These are phyloP conservation scores for Syrrhaptes paradoxus DNA, from an alignment of 2,113 vertebrate species.

Conservation along the genomic window DNA sequence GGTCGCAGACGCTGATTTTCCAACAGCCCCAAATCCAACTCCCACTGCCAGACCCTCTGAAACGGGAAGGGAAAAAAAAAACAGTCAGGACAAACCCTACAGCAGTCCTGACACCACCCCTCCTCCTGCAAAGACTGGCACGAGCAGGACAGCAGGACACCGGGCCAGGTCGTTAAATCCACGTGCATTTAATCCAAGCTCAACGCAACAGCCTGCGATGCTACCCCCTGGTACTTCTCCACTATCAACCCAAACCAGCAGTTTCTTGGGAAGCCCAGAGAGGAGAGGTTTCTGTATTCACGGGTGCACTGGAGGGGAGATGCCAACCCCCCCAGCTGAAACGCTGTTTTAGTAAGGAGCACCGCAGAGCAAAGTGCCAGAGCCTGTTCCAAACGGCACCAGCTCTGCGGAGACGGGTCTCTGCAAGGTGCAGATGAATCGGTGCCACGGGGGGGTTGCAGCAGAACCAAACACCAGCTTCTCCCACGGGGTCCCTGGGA, in stretches of 20 bases:
- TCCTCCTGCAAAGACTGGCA: accelerated
- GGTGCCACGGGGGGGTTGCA: accelerated
- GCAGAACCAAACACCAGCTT: background rate
- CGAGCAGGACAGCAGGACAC: background rate
- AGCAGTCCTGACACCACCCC: background rate
- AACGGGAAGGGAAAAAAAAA: slow-evolving; percentile 22
- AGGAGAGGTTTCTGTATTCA: background rate
- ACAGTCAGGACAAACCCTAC: background rate
- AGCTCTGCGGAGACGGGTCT: background rate
- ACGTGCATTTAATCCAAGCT: background rate
- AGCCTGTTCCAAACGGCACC: no score
- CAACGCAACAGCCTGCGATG: background rate
- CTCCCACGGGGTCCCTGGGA: accelerated
- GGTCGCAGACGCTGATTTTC: slow-evolving; percentile 88
- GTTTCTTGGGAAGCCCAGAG: accelerated
- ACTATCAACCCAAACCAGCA: accelerated
- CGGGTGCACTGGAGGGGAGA: background rate
- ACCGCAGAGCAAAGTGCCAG: accelerated
- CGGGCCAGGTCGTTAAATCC: background rate
- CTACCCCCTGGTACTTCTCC: accelerated
- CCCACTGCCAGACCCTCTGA: slow-evolving; percentile 97
- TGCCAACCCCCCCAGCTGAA: background rate
- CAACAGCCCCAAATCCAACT: slow-evolving; percentile 91
- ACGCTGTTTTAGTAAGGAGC: background rate
- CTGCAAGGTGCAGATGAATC: accelerated